Evolutionary conservation across 2,113 vertebrate genomes (phyloP), one percentile per base, ranked within the genome.

Genomic region (Anarhynchus alexandrinus): DNA sequence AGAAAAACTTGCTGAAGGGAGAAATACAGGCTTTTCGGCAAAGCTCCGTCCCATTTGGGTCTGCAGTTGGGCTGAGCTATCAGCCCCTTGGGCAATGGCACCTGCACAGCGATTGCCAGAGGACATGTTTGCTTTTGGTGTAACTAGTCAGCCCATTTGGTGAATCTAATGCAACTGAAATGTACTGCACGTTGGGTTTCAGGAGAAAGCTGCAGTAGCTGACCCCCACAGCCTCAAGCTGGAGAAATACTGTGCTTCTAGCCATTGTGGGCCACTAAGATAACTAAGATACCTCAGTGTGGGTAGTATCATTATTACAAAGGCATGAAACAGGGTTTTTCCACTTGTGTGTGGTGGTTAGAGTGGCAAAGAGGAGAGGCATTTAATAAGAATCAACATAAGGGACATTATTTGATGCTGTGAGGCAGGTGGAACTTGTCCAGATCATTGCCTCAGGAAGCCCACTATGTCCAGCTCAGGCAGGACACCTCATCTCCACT

Each of bases 201-300:
- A 40, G 36, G 26, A 71, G 45, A 86, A 77, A 86, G 4, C 54
- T 71, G 62, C 19, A 27, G 15, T 61, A 5, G 4, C 32, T 85
- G 36, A 51, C 20, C 21, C 77, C 36, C 6, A 65, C 6, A 61
- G 43, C 15, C 38, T 90, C 38, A 73, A 42, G 30, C 40, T 72
- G 66, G 21, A 51, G 36, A 82, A 47, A 3, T 40, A 7, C 8
- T 72, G 15, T 62, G n/a, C 18, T 73, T 65, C 30, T 77, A 58
- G 36, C 42, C 10, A 6, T 51, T 78, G 20, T 74, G n/a, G 80
- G 67, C 11, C 17, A 25, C 25, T 54, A 19, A 64, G 49, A 11
- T 64, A 47, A n/a, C 17, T 38, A 29, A 58, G 47, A 65, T 40
- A n/a, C 13, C 20, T 54, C 0, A 0, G 10, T 57, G 30, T 38